These are phyloP conservation scores for Epizoanthus scotinus DNA, from an alignment of 92 coral and sea anemone genomes.

Conservation along the genomic window DNA sequence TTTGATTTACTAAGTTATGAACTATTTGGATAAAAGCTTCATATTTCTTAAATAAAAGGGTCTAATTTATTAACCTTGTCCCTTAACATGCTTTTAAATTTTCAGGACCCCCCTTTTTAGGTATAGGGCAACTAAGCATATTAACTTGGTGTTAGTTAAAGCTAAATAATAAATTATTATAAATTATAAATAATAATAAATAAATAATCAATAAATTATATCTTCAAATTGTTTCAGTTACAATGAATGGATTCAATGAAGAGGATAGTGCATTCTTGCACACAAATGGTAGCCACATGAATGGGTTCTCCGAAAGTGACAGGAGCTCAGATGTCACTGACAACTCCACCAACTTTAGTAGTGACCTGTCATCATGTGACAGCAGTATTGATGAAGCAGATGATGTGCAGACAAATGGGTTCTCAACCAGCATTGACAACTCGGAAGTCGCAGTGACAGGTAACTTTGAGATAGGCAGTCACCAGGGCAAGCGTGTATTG, in stretches of 20 bases:
- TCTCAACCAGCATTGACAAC: background rate
- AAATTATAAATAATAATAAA: no score
- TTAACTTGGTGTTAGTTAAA: no score
- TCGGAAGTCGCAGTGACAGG: background rate
- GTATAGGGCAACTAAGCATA: no score
- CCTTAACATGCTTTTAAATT: no score
- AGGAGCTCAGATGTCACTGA: constrained; percentile 9
- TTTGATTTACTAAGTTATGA: no score
- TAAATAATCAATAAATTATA: no score
- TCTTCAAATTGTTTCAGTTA: no score
- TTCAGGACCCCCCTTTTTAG: no score
- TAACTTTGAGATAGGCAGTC: background rate
- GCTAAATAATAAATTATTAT: no score
- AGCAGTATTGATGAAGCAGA: background rate
- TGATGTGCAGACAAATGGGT: background rate
- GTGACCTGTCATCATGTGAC: constrained; percentile 18
- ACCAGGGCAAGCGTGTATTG: constrained; percentile 50
- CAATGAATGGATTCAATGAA: constrained; percentile 23
- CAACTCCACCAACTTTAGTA: constrained; percentile 10
- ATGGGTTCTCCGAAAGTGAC: background rate
- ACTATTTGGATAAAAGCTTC: no score
- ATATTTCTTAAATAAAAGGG: no score
- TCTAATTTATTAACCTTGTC: no score
- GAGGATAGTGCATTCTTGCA: constrained; percentile 19
- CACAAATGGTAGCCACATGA: constrained; percentile 1